Conservation (phyloP, 1,140 invertebrate species). For the Pomphorhynchus laevis region DNA sequence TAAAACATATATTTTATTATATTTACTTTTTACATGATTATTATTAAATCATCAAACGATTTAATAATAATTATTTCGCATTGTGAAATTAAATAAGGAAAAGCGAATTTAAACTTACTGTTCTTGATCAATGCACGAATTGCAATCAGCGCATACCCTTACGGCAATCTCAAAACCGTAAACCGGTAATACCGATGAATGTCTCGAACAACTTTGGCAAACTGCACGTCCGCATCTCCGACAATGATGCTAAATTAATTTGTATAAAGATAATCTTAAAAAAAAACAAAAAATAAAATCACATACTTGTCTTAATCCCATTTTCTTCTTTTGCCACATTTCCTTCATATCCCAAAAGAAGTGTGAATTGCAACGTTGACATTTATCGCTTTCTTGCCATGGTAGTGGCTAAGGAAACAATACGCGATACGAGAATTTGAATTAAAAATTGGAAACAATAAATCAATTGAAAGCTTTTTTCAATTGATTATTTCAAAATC, state of each 20-base stretch:
- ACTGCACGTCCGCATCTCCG: constrained; percentile 52
- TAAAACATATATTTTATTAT: too few species aligned
- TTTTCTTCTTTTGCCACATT: constrained; percentile 76
- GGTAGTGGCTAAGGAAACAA: constrained; percentile 33
- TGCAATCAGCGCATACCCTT: constrained; percentile 61
- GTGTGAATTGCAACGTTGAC: constrained; percentile 55
- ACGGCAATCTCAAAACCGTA: constrained; percentile 95
- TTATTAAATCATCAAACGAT: too few species aligned
- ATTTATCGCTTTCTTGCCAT: constrained; percentile 65
- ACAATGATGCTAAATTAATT: constrained; percentile 22
- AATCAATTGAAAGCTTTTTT: too few species aligned
- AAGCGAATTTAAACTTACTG: constrained; percentile 25
- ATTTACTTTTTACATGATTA: too few species aligned
- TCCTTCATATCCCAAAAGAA: constrained; percentile 92
- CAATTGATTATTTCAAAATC: too few species aligned
- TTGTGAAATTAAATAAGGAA: too few species aligned
- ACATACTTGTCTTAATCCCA: constrained; percentile 56
- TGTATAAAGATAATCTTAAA: neutral
- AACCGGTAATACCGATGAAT: constrained; percentile 45
- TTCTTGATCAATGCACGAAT: constrained; percentile 36
- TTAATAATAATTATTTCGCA: too few species aligned
- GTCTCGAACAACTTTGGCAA: constrained; percentile 43
- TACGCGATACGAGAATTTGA: too few species aligned
- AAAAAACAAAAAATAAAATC: neutral
- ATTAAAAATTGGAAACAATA: too few species aligned